Conservation (phyloP, 2,888 invertebrate genomes). For the Acleris holmiana region DNA sequence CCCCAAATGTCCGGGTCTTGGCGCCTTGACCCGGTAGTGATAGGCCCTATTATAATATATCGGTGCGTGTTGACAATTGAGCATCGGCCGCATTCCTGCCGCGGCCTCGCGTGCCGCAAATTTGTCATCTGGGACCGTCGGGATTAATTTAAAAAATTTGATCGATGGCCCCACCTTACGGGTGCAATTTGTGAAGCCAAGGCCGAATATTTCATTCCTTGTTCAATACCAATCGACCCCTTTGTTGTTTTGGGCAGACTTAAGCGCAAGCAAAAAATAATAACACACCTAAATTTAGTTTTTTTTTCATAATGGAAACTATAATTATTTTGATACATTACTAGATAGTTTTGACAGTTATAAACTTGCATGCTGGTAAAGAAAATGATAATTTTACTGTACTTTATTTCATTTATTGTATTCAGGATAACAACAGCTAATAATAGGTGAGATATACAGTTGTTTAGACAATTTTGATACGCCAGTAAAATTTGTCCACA, state of each 20-base stretch:
- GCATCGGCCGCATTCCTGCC: conserved; percentile 38
- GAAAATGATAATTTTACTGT: no score
- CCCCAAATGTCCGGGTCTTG: conserved; percentile 46
- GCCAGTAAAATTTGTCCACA: no score
- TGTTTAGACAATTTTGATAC: no score
- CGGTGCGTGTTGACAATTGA: conserved; percentile 35
- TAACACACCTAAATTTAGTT: no score
- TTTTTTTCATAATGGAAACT: no score
- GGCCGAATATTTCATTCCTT: background rate
- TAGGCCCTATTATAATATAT: conserved; percentile 35
- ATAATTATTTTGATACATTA: background rate
- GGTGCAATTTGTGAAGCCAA: conserved; percentile 20
- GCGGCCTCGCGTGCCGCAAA: conserved; percentile 54
- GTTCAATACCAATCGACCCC: background rate
- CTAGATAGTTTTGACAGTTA: no score
- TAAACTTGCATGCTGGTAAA: no score
- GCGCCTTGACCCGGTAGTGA: conserved; percentile 57
- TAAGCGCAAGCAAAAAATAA: background rate
- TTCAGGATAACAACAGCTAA: no score
- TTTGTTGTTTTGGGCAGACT: background rate
- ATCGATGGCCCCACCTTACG: conserved; percentile 40
- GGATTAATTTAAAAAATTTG: conserved; percentile 43
- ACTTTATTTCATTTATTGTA: no score
- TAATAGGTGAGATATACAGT: no score
- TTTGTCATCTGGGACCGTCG: conserved; percentile 51